Percentiles rank a stretch among this genome's conserved stretches.
Conservation (phyloP, 2,888 invertebrate species). For the Amblyjoppa proteus region DNA sequence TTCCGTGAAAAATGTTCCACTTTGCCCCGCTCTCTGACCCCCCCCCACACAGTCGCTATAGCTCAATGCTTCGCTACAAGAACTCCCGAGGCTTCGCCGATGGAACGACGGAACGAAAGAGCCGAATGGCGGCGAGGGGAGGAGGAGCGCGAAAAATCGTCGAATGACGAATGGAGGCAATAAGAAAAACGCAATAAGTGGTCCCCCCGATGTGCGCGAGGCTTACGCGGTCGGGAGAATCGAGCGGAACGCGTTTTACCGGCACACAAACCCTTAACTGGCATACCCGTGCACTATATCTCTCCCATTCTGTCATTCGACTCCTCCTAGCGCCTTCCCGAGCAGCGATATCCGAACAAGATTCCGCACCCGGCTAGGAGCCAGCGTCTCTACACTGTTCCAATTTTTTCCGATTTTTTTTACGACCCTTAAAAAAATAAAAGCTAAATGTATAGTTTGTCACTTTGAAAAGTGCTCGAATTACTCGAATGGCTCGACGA, state of each 20-base stretch:
- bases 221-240: constrained; percentile 22
- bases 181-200: constrained; percentile 49
- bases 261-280: neutral
- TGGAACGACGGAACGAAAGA: constrained; percentile 2
- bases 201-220: constrained; percentile 10
- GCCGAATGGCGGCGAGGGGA: neutral
- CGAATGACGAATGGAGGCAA: constrained; percentile 49
- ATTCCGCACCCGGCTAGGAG: neutral
- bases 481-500: neutral
- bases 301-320: constrained; percentile 23
- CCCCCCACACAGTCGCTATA: neutral
- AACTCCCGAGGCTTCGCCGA: neutral
- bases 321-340: constrained; percentile 31
- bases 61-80: neutral
- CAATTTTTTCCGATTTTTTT: neutral
- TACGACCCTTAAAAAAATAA: neutral
- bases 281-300: constrained; percentile 29
- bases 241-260: neutral
- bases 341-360: neutral
- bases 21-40: neutral
- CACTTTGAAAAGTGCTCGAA: neutral
- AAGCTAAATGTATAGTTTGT: neutral
- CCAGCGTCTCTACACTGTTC: neutral
- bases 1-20: neutral
- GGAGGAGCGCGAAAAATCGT: constrained; percentile 33